A percentile compares a stretch with the other conserved stretches of the same genome.
Conservation (phyloP, 2,797 vertebrate genomes). For the Nasua narica region DNA sequence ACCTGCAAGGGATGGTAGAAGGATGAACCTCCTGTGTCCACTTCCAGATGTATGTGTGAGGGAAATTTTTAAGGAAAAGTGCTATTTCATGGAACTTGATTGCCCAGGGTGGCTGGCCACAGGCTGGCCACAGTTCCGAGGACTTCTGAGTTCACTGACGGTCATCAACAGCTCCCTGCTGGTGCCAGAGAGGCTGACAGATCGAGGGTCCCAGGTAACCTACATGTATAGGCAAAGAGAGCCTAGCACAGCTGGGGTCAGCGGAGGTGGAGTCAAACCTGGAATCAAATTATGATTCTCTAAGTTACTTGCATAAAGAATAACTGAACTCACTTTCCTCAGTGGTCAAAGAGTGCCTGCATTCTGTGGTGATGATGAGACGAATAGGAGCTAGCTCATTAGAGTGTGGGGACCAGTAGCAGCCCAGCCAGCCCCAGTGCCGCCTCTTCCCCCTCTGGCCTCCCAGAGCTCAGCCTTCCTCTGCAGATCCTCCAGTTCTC, state of each 20-base stretch:
- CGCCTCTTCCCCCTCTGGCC: neutral
- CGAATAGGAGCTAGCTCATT: neutral
- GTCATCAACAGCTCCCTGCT: neutral
- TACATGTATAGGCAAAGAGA: neutral
- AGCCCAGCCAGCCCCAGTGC: neutral
- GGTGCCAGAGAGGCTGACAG: neutral
- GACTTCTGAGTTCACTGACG: neutral
- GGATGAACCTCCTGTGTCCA: neutral
- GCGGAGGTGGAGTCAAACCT: neutral
- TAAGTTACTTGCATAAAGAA: neutral
- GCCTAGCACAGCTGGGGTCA: neutral
- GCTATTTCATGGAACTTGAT: neutral
- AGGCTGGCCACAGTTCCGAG: neutral
- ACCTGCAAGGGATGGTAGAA: neutral
- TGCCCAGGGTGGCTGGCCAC: neutral
- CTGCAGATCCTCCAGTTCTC: neutral
- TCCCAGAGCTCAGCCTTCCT: neutral
- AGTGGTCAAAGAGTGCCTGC: neutral
- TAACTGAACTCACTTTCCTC: neutral
- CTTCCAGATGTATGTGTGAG: neutral
- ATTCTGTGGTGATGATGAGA: neutral
- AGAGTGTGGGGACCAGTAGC: neutral
- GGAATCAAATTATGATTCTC: neutral
- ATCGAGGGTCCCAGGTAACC: neutral
- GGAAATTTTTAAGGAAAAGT: neutral